These are phyloP conservation scores for Australoheros facetus DNA, from an alignment of 2,797 vertebrate species.

Conservation along the genomic window DNA sequence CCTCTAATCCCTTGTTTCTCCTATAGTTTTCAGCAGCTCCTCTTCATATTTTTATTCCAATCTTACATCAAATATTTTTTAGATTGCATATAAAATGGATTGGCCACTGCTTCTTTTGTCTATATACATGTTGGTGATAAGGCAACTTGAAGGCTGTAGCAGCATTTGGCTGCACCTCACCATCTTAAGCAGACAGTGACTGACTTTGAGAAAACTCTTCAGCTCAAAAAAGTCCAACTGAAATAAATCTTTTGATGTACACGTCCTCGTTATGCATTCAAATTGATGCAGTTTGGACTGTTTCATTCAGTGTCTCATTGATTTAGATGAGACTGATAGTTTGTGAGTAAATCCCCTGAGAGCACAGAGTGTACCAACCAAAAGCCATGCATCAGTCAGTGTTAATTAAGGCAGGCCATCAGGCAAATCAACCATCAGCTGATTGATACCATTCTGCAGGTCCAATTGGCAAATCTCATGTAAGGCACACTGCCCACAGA, in stretches of 20 bases:
- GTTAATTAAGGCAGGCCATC: no score
- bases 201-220: background rate
- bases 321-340: no score
- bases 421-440: no score
- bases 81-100: background rate
- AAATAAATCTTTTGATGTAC: background rate
- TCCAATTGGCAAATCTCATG: no score
- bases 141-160: no score
- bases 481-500: no score
- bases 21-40: background rate
- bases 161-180: background rate
- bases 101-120: background rate
- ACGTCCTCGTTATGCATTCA: background rate
- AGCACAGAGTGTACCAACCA: no score
- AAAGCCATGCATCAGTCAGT: no score
- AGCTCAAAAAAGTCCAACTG: background rate
- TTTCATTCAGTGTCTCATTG: background rate
- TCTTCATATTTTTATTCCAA: background rate
- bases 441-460: no score
- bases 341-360: no score
- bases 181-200: no score
- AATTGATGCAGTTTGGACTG: background rate
- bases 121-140: no score
- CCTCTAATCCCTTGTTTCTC: background rate
- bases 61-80: background rate